A percentile compares a stretch with the other conserved stretches of the same genome.
Conservation (phyloP, 2,797 vertebrate species). For the Cirrhinus mrigala region DNA sequence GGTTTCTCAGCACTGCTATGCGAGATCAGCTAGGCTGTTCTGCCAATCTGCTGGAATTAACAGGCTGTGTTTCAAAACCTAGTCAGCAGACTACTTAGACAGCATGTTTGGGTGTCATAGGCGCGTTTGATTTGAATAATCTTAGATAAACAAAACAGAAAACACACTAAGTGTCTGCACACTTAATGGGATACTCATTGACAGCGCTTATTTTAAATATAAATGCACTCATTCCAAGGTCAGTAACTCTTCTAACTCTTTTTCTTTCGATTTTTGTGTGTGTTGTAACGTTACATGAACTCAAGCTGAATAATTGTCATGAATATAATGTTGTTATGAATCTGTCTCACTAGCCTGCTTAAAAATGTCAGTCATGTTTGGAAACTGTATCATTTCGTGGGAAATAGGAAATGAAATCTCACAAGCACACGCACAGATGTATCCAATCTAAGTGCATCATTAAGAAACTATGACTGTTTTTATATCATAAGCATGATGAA, state of each 20-base stretch:
- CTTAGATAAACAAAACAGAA: neutral
- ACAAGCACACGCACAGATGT: neutral
- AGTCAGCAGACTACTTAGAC: neutral
- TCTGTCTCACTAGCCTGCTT: neutral
- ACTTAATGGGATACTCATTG: neutral
- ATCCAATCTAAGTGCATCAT: neutral
- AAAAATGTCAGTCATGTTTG: neutral
- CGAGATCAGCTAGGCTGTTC: neutral
- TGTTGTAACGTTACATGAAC: neutral
- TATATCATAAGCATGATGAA: neutral
- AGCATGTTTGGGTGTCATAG: neutral
- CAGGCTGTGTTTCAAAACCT: conserved; percentile 5
- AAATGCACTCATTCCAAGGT: neutral
- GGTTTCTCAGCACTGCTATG: neutral
- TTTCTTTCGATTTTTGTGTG: neutral
- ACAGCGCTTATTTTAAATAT: neutral
- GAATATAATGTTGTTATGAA: neutral
- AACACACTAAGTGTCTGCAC: neutral
- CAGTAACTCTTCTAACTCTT: neutral
- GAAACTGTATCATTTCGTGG: neutral
- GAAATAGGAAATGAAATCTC: neutral
- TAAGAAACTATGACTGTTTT: neutral
- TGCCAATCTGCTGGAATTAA: neutral
- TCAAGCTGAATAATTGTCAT: neutral
- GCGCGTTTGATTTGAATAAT: neutral